Evolutionary conservation across 2,797 vertebrate species (phyloP).

Genomic region (Macropodus opercularis): DNA sequence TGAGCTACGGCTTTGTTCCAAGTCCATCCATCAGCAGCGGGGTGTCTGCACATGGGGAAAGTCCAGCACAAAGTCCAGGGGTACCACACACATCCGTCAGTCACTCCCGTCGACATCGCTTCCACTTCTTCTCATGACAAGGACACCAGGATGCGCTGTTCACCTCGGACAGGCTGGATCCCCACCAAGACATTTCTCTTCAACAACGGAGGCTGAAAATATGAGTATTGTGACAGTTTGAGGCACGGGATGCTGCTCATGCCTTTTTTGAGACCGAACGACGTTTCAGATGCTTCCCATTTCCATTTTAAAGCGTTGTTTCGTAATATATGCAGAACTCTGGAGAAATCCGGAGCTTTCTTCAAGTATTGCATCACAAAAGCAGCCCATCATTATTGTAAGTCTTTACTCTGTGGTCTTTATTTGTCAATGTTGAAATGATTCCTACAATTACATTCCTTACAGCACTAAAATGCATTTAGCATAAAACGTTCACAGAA

Average conservation of each 20-base stretch:
- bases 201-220: constrained; percentile 32
- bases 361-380: constrained; percentile 3
- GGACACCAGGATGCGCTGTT: constrained; percentile 19
- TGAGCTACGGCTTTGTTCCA: constrained; percentile 28
- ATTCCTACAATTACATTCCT: constrained; percentile 6
- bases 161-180: constrained; percentile 10
- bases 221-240: constrained; percentile 4
- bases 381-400: background rate
- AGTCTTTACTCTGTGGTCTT: background rate
- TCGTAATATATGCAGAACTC: constrained; percentile 28
- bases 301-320: constrained; percentile 29
- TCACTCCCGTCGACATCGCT: constrained; percentile 19
- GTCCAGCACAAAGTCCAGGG: background rate
- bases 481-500: constrained; percentile 10
- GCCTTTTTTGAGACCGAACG: constrained; percentile 19
- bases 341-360: background rate
- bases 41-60: constrained; percentile 11
- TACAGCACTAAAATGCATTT: constrained; percentile 1
- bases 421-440: background rate
- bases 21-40: constrained; percentile 19
- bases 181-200: constrained; percentile 10
- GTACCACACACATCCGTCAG: constrained; percentile 22
- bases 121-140: constrained; percentile 23
- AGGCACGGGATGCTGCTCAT: constrained; percentile 1
- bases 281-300: constrained; percentile 36